phyloP scores from a whole-genome alignment of 2,797 vertebrate species.

The Melanotaenia pygmaea region DNA sequence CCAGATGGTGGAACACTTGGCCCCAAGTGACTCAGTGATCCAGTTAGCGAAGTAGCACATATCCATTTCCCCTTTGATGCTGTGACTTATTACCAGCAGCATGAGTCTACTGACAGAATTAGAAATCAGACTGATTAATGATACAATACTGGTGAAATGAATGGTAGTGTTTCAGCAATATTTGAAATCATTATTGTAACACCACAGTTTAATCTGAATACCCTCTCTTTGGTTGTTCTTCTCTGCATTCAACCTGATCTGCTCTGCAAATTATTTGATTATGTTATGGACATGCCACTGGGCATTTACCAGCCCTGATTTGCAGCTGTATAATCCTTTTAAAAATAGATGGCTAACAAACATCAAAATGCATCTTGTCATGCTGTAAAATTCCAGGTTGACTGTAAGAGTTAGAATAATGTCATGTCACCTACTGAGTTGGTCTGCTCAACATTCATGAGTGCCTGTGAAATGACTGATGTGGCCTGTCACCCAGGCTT shows the following conservation, averaged over 20 bases:
- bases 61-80: conserved; percentile 28
- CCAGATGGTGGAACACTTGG: conserved; percentile 31
- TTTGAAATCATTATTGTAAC: background rate
- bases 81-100: conserved; percentile 44
- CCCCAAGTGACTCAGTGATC: conserved; percentile 45
- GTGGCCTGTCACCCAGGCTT: conserved; percentile 43
- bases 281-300: conserved; percentile 38
- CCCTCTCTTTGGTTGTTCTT: background rate
- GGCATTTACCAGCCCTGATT: conserved; percentile 46
- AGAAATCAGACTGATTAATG: conserved; percentile 44
- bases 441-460: conserved; percentile 57
- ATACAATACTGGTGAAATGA: conserved; percentile 8
- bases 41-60: conserved; percentile 29
- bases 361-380: conserved; percentile 55
- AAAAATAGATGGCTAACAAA: conserved; percentile 67
- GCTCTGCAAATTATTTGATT: conserved; percentile 25
- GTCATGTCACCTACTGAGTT: conserved; percentile 59
- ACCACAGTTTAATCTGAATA: background rate
- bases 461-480: conserved; percentile 58
- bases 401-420: conserved; percentile 68
- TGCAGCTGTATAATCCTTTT: conserved; percentile 21
- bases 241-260: conserved; percentile 9
- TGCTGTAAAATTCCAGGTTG: conserved; percentile 55
- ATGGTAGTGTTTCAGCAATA: background rate
- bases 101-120: conserved; percentile 18